phyloP scores from a whole-genome alignment of 2,888 invertebrate genomes.

The Amphipoea lucens region DNA sequence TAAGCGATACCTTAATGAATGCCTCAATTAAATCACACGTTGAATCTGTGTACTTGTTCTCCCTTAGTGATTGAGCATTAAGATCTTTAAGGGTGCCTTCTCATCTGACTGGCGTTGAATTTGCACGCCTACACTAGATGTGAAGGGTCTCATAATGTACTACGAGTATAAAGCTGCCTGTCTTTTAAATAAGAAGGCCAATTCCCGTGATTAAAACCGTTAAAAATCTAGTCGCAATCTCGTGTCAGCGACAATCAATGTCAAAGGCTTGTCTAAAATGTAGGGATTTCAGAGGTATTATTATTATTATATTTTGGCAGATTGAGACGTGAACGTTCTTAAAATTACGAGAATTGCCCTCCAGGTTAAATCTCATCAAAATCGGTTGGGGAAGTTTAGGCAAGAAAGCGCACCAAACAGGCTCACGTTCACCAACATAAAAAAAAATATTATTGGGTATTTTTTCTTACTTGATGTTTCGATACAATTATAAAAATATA shows the following conservation, averaged over 20 bases:
- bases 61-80: neutral
- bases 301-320: neutral
- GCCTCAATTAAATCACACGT: neutral
- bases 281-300: neutral
- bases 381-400: neutral
- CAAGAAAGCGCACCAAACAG: neutral
- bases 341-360: neutral
- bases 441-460: neutral
- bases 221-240: neutral
- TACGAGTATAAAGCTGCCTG: neutral
- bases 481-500: conserved; percentile 11
- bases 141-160: neutral
- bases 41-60: neutral
- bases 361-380: neutral
- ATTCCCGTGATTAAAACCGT: neutral
- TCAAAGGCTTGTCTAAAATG: neutral
- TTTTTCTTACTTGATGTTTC: neutral
- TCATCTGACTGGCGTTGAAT: neutral
- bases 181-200: neutral
- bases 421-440: neutral
- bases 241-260: neutral
- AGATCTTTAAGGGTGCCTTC: neutral
- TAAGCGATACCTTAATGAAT: neutral
- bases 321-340: neutral
- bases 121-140: neutral